Conservation (phyloP, 1,140 invertebrate species). For the Olivierus martensii region DNA sequence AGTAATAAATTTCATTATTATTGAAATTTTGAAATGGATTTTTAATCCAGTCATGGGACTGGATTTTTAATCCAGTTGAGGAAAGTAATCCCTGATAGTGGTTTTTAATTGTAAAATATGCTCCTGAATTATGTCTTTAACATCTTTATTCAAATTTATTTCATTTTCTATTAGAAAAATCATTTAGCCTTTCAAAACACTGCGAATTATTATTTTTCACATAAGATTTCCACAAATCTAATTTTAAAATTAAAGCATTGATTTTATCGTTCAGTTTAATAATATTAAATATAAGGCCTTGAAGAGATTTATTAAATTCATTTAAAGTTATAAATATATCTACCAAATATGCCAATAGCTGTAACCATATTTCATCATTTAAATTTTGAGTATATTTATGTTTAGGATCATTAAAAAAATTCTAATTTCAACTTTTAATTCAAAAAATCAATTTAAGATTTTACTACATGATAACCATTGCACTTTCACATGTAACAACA, state of each 20-base stretch:
- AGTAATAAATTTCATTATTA: not conserved
- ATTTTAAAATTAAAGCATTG: slow-evolving; percentile 1
- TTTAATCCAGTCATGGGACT: not conserved
- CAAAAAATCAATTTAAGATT: too few relatives aligned
- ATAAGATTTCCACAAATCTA: not conserved
- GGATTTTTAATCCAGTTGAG: not conserved
- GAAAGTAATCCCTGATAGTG: not conserved
- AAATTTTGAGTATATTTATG: too few relatives aligned
- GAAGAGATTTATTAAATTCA: not conserved
- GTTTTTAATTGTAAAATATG: not conserved
- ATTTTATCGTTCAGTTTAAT: not conserved
- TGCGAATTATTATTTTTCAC: not conserved
- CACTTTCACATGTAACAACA: too few relatives aligned
- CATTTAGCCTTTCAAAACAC: not conserved
- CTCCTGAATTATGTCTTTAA: not conserved
- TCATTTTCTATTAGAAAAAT: not conserved
- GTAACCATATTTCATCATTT: too few relatives aligned
- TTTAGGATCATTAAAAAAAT: too few relatives aligned
- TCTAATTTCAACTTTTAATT: too few relatives aligned
- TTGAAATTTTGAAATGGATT: not conserved
- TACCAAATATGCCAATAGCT: too few relatives aligned
- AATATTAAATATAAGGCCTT: not conserved
- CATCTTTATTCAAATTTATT: not conserved
- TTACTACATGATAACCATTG: too few relatives aligned
- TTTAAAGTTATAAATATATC: too few relatives aligned